Base-by-base conservation (phyloP, 2,888 invertebrate species). In the Dryocosmus kuriphilus region DNA sequence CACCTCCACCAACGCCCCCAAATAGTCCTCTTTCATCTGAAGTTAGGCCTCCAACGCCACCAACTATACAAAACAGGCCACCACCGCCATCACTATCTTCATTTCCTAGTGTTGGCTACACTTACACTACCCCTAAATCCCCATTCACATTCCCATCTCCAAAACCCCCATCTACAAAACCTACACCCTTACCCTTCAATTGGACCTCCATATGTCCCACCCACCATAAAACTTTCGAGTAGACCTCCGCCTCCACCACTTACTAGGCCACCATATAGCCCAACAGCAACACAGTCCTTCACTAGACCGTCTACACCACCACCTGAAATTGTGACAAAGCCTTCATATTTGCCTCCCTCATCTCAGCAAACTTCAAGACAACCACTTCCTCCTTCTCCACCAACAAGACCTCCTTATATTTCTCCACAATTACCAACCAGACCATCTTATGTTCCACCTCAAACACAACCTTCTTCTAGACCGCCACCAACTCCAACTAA, bases 371-470 rank as follows among this genome's bases (percentile, higher is more conserved):
- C 65, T 71, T 82, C n/a, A 88, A 84, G 19, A 16, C 9, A 83
- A 85, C 63, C 76, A 75, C 89, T n/a, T n/a, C 86, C 88, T 81
- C 85, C 84, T 79, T 82, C 30, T 79, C 83, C 55, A 78, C 14
- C 89, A 77, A 55, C 88, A 30, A 84, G 30, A 76, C 85, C 85
- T 19, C 83, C 77, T 30, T 83, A 82, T 75, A 84, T 85, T 22
- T 81, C 86, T 9, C 80, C 83, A 24, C 83, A 85, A 9, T 85
- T 84, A 27, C 35, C 75, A 8, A 65, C 55, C 1, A 76, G 32
- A 9, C 57, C 81, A 55, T 77, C 71, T 78, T 82, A 76, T 22
- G 62, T 83, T 82, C 74, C 61, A 73, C 78, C 75, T n/a, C 75
- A 76, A 7, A 75, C 65, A 61, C 74, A 79, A 63, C 78, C 67